These are phyloP conservation scores for Sinopyrophorus schimmeli DNA, from an alignment of 2,888 invertebrate genomes.

Conservation along the genomic window DNA sequence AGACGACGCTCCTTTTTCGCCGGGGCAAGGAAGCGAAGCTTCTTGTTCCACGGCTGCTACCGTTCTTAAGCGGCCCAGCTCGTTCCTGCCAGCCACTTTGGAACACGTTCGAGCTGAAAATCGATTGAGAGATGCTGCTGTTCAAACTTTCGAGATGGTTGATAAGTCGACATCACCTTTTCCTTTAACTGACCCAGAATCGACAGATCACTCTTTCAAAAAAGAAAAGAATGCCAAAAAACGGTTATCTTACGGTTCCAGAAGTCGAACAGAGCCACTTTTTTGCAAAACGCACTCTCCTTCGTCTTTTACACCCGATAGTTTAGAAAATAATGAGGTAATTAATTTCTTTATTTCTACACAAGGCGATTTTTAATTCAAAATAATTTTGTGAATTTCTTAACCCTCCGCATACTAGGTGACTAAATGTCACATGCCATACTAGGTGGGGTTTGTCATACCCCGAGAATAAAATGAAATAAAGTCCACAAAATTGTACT, in stretches of 20 bases:
- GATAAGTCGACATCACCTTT: constrained; percentile 54
- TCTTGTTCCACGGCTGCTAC: constrained; percentile 46
- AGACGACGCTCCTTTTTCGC: constrained; percentile 47
- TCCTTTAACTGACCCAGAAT: constrained; percentile 26
- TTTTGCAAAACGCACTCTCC: constrained; percentile 41
- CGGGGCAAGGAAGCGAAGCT: constrained; percentile 55
- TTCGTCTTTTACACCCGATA: constrained; percentile 49
- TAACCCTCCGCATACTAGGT: no score
- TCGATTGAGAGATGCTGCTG: constrained; percentile 56
- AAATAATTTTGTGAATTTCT: no score
- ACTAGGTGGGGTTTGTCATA: no score
- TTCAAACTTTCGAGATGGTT: constrained; percentile 58
- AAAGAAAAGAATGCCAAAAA: constrained; percentile 34
- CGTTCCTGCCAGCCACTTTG: constrained; percentile 44
- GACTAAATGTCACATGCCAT: no score
- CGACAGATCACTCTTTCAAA: constrained; percentile 28
- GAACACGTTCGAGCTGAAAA: constrained; percentile 45
- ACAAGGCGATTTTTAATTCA: background rate
- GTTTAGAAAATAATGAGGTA: constrained; percentile 47
- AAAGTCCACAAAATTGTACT: no score
- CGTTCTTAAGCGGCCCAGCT: constrained; percentile 40
- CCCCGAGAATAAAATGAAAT: no score
- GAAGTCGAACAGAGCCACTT: constrained; percentile 46
- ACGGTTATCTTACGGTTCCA: constrained; percentile 33
- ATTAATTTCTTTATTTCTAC: no score